A percentile compares a stretch with the other conserved stretches of the same genome.
Conservation (phyloP, 2,888 invertebrate species). For the Tuta absoluta region DNA sequence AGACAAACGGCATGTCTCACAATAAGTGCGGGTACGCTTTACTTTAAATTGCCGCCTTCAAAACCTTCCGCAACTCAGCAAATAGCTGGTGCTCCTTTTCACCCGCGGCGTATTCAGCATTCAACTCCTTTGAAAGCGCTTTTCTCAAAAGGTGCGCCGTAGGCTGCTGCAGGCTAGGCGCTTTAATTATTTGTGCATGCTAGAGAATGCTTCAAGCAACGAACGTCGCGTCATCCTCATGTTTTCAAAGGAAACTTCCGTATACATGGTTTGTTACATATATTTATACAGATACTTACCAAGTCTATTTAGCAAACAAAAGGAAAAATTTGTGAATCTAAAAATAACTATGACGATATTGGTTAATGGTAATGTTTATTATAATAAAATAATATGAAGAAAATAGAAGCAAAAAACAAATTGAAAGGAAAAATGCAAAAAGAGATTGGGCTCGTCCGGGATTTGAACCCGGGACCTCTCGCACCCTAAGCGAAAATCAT, state of each 20-base stretch:
- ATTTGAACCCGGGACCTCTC: constrained; percentile 83
- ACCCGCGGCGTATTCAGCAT: constrained; percentile 59
- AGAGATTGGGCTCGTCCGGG: constrained; percentile 77
- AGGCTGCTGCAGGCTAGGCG: constrained; percentile 49
- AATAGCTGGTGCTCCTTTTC: constrained; percentile 55
- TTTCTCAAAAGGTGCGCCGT: constrained; percentile 62
- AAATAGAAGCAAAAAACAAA: constrained; percentile 1
- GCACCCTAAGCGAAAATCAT: constrained; percentile 82
- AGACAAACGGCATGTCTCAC: constrained; percentile 15
- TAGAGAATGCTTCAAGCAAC: constrained; percentile 45
- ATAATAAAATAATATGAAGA: background rate
- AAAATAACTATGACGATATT: background rate
- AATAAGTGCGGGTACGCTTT: background rate
- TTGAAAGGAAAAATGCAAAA: constrained; percentile 33
- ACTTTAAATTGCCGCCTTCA: constrained; percentile 6
- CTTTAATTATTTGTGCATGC: constrained; percentile 70
- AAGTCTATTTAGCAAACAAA: background rate
- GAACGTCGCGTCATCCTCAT: constrained; percentile 48
- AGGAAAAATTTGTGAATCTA: background rate
- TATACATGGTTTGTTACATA: no score
- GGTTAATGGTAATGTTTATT: no score
- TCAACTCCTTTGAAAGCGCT: constrained; percentile 57
- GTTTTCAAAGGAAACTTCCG: constrained; percentile 35
- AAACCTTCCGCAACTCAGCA: constrained; percentile 14
- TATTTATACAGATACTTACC: background rate